phyloP scores from a whole-genome alignment of 2,888 invertebrate species.

The Eupithecia inturbata region DNA sequence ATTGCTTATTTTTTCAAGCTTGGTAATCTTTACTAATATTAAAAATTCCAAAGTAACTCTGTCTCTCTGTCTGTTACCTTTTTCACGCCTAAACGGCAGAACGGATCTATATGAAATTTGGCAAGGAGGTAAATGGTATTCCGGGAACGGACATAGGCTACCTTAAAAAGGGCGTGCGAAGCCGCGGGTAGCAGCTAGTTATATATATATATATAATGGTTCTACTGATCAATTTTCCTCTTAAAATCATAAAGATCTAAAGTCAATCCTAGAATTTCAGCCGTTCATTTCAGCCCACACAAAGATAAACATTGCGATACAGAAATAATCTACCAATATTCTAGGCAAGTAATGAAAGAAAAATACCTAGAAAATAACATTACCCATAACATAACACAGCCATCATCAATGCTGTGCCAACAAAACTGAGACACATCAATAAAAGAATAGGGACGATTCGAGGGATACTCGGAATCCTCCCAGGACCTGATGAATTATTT shows the following conservation, averaged over 20 bases:
- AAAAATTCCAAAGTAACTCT: no score
- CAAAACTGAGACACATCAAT: conserved; percentile 18
- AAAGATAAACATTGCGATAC: not conserved
- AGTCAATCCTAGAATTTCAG: not conserved
- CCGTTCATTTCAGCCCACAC: not conserved
- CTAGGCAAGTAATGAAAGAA: not conserved
- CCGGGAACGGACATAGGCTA: no score
- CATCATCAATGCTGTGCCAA: not conserved
- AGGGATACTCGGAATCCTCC: not conserved
- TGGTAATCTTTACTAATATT: no score
- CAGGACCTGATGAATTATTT: conserved; percentile 30
- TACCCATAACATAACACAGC: conserved; percentile 1
- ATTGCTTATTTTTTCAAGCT: not conserved
- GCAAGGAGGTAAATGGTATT: no score
- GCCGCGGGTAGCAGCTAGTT: no score
- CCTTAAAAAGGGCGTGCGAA: no score
- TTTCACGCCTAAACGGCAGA: no score
- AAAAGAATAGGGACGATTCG: conserved; percentile 24
- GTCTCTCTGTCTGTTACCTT: no score
- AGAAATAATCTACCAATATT: not conserved
- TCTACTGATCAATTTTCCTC: not conserved
- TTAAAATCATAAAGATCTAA: not conserved
- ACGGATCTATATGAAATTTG: no score
- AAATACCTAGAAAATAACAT: not conserved
- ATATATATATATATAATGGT: not conserved